phyloP scores from a whole-genome alignment of 2,888 invertebrate genomes.

The Catocala sponsa region DNA sequence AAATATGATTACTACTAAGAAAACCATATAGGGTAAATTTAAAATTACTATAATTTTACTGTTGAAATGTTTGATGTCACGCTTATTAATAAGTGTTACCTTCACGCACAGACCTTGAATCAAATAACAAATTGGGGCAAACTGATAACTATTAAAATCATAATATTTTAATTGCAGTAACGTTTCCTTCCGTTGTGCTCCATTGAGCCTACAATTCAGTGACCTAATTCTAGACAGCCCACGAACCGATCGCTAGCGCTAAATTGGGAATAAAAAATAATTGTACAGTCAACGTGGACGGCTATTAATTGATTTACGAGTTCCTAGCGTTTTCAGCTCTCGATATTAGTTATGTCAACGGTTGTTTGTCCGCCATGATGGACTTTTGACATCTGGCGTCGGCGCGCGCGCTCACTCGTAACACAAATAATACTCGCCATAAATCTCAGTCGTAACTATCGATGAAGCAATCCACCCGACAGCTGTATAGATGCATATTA shows the following conservation, averaged over 20 bases:
- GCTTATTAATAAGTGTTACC: not conserved
- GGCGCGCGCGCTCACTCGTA: conserved; percentile 44
- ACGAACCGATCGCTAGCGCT: conserved; percentile 41
- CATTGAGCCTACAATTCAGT: conserved; percentile 58
- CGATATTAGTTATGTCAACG: conserved; percentile 41
- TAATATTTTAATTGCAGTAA: conserved; percentile 8
- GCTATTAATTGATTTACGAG: conserved; percentile 63
- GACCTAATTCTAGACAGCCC: conserved; percentile 62
- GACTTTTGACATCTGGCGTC: conserved; percentile 60
- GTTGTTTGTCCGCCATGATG: conserved; percentile 40
- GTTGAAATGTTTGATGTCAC: no score
- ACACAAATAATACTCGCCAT: conserved; percentile 50
- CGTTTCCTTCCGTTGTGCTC: conserved; percentile 69
- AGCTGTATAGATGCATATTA: conserved; percentile 31
- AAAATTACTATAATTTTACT: no score
- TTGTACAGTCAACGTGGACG: conserved; percentile 51
- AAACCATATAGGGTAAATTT: no score
- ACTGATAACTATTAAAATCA: not conserved
- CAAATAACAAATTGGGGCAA: not conserved
- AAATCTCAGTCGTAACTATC: conserved; percentile 53
- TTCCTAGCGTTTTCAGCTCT: conserved; percentile 29
- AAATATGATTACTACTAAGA: no score
- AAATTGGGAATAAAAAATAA: conserved; percentile 46
- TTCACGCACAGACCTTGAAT: not conserved
- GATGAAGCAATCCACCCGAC: conserved; percentile 48